phyloP scores from a whole-genome alignment of 1,140 invertebrate genomes.

The Lasioglossum albipes region DNA sequence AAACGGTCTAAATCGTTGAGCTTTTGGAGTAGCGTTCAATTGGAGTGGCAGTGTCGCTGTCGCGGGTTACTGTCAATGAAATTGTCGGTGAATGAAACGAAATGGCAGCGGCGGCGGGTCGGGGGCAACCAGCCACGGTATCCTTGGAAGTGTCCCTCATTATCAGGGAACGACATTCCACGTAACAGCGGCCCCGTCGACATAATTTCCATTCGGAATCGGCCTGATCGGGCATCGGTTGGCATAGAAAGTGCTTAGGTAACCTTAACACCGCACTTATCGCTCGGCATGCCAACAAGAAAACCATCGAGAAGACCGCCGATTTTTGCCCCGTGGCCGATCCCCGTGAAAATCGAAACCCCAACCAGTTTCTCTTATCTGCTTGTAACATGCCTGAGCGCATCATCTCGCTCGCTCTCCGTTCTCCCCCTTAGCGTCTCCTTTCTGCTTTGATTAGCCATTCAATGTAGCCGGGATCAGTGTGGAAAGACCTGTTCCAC shows the following conservation, averaged over 20 bases:
- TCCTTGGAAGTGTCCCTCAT: conserved; percentile 30
- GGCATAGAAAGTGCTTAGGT: conserved; percentile 57
- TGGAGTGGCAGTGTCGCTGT: too few relatives aligned
- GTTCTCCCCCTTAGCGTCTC: neutral
- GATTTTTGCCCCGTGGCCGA: conserved; percentile 14
- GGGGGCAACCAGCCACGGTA: neutral
- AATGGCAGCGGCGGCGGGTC: neutral
- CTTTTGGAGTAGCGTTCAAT: too few relatives aligned
- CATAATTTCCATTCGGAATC: conserved; percentile 48
- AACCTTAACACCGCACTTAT: conserved; percentile 30
- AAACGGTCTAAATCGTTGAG: too few relatives aligned
- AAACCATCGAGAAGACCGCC: neutral
- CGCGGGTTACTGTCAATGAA: conserved; percentile 1
- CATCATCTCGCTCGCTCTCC: neutral
- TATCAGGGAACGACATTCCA: conserved; percentile 44
- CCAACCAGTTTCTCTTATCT: conserved; percentile 38
- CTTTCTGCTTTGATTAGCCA: neutral
- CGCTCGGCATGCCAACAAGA: conserved; percentile 18
- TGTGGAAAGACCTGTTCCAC: conserved; percentile 3
- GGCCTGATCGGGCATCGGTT: conserved; percentile 25
- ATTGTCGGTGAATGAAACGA: neutral
- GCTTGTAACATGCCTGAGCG: neutral
- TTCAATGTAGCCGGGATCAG: conserved; percentile 5
- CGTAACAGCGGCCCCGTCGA: conserved; percentile 23
- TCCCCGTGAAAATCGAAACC: conserved; percentile 54